A percentile compares a stretch with the other conserved stretches of the same genome.
Evolutionary conservation across 1,140 invertebrate genomes (phyloP).

Genomic region (Listronotus bonariensis): DNA sequence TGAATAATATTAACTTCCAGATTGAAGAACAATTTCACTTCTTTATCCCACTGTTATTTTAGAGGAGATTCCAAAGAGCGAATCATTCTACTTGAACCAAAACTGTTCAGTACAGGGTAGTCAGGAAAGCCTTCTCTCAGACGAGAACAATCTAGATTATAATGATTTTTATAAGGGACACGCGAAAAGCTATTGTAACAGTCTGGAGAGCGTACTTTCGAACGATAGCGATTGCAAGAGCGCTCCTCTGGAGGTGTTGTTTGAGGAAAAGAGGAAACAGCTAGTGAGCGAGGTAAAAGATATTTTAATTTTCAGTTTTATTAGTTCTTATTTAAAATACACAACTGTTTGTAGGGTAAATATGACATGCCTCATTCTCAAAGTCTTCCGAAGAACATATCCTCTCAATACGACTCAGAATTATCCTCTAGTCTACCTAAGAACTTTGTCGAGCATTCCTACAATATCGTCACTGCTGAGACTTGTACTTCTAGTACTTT

Average conservation of each 20-base stretch:
- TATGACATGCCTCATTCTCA: slow-evolving; percentile 36
- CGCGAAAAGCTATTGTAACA: slow-evolving; percentile 68
- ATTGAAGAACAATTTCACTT: too few relatives aligned
- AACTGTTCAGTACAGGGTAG: slow-evolving; percentile 61
- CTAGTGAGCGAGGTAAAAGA: slow-evolving; percentile 3
- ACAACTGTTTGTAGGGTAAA: slow-evolving; percentile 14
- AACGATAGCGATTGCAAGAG: slow-evolving; percentile 79
- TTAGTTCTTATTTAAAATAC: too few relatives aligned
- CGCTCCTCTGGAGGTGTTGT: slow-evolving; percentile 72
- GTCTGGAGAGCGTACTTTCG: slow-evolving; percentile 77
- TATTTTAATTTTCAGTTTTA: too few relatives aligned
- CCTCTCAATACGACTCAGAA: slow-evolving; percentile 21
- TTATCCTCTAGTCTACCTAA: slow-evolving; percentile 42
- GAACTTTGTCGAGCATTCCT: slow-evolving; percentile 34
- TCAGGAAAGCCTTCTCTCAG: slow-evolving; percentile 77
- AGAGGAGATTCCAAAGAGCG: slow-evolving; percentile 54
- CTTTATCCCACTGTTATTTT: not conserved
- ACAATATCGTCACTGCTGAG: not conserved
- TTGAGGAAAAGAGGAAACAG: slow-evolving; percentile 52
- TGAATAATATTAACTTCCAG: too few relatives aligned
- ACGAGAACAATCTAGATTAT: slow-evolving; percentile 65
- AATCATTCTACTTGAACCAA: slow-evolving; percentile 69
- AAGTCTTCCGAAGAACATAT: slow-evolving; percentile 44
- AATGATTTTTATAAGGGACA: slow-evolving; percentile 63
- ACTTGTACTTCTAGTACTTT: too few relatives aligned